Percentiles rank a stretch among this genome's conserved stretches.
Evolutionary conservation across 2,797 vertebrate genomes (phyloP).

Genomic region (Myotis findleyi): DNA sequence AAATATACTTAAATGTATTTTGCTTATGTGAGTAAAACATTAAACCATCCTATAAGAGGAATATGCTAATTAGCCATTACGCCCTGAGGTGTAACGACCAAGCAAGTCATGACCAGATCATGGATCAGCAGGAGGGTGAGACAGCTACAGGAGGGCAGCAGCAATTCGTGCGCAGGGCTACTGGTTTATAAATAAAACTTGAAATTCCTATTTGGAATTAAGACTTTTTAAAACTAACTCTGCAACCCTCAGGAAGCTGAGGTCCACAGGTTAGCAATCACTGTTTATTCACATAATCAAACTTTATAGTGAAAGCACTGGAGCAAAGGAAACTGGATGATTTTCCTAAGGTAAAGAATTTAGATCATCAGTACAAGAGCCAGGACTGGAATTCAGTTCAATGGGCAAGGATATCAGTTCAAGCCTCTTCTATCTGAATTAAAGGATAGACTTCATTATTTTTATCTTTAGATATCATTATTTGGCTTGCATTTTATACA

Average conservation of each 20-base stretch:
- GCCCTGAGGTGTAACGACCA: too few relatives aligned
- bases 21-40: background rate
- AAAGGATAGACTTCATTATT: background rate
- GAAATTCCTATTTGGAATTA: background rate
- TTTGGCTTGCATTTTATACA: background rate
- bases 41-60: background rate
- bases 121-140: too few relatives aligned
- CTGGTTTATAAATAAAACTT: background rate
- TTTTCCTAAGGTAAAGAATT: background rate
- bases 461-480: background rate
- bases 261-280: background rate
- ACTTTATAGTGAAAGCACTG: background rate
- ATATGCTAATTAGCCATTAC: too few relatives aligned
- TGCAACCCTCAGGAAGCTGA: background rate
- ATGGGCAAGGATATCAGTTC: background rate
- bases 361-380: background rate
- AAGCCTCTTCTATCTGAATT: background rate
- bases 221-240: conserved; percentile 3
- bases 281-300: background rate
- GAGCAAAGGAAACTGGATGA: background rate
- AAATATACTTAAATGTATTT: background rate
- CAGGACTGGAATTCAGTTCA: background rate
- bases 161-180: too few relatives aligned
- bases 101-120: too few relatives aligned
- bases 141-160: too few relatives aligned